A percentile compares a stretch with the other conserved stretches of the same genome.
These are phyloP conservation scores for Morinoia aosen DNA, from an alignment of 2,888 invertebrate genomes.

Conservation along the genomic window DNA sequence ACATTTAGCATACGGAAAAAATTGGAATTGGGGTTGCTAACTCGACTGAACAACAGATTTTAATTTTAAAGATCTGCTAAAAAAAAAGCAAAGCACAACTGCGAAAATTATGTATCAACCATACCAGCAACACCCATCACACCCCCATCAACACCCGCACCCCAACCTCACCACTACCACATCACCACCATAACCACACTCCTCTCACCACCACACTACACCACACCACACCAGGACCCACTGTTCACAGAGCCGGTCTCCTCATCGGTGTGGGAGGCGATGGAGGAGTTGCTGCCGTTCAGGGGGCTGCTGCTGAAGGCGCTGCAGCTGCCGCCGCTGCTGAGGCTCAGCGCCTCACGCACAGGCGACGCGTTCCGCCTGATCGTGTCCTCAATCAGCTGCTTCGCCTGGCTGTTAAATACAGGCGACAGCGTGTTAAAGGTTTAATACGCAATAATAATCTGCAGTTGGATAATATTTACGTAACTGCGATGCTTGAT, in stretches of 20 bases:
- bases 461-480: not conserved
- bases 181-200: too few species aligned
- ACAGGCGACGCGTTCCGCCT: slow-evolving; percentile 94
- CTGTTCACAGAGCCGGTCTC: slow-evolving; percentile 54
- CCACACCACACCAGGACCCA: not conserved
- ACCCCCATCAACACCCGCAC: too few species aligned
- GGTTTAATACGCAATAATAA: not conserved
- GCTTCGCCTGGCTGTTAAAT: slow-evolving; percentile 85
- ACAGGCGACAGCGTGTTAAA: not conserved
- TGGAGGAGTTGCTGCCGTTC: slow-evolving; percentile 57
- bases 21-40: too few species aligned
- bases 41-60: too few species aligned
- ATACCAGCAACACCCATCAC: too few species aligned
- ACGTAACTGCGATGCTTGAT: not conserved
- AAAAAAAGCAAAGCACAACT: too few species aligned
- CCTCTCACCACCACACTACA: too few species aligned
- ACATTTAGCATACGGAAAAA: too few species aligned
- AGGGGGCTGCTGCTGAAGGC: slow-evolving; percentile 44
- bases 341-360: slow-evolving; percentile 72
- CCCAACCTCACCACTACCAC: not conserved
- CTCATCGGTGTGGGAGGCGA: slow-evolving; percentile 66
- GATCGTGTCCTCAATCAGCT: slow-evolving; percentile 94
- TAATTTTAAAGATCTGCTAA: too few species aligned
- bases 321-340: slow-evolving; percentile 74
- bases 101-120: too few species aligned